phyloP scores from a whole-genome alignment of 2,797 vertebrate species.

The Brotula barbata region DNA sequence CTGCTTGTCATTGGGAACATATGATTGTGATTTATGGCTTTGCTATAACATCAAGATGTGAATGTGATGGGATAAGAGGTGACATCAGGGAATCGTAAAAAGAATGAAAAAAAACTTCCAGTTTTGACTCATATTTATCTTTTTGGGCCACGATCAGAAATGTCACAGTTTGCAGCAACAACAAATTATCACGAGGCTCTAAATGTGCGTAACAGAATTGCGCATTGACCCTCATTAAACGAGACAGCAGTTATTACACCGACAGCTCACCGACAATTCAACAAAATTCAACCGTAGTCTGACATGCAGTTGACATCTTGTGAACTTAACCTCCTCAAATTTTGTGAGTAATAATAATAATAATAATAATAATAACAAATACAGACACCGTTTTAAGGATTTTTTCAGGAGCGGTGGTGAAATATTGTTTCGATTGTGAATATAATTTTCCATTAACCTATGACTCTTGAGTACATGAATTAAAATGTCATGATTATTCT shows the following conservation, averaged over 20 bases:
- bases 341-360: too few species aligned
- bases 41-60: slow-evolving; percentile 42
- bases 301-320: slow-evolving; percentile 40
- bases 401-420: neutral
- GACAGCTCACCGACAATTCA: slow-evolving; percentile 45
- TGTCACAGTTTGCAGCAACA: slow-evolving; percentile 11
- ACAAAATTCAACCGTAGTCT: too few species aligned
- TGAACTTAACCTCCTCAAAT: slow-evolving; percentile 2
- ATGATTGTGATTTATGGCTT: slow-evolving; percentile 61
- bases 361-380: too few species aligned
- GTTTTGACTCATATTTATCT: slow-evolving; percentile 25
- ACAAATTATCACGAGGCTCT: slow-evolving; percentile 17
- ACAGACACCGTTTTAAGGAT: too few species aligned
- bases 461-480: too few species aligned
- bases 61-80: slow-evolving; percentile 35
- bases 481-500: too few species aligned
- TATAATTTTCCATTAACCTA: too few species aligned
- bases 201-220: slow-evolving; percentile 24
- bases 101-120: slow-evolving; percentile 5
- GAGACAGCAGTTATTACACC: slow-evolving; percentile 46
- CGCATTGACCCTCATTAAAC: slow-evolving; percentile 13
- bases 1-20: slow-evolving; percentile 66
- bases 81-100: slow-evolving; percentile 41
- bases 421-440: too few species aligned
- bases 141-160: slow-evolving; percentile 2